Base-by-base conservation (phyloP, 2,888 invertebrate genomes). In the Drosophila histrio region DNA sequence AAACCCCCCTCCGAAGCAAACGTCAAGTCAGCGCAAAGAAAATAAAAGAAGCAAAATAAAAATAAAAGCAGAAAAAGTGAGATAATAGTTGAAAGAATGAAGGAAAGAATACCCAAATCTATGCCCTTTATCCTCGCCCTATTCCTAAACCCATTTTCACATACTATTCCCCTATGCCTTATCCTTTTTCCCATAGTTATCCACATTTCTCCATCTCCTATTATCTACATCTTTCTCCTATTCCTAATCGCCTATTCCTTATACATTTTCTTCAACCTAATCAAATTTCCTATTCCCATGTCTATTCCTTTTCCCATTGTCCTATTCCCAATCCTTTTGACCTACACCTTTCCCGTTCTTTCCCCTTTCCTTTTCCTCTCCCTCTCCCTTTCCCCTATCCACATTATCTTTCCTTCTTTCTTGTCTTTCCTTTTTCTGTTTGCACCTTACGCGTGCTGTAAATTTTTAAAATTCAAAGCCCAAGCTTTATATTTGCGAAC, bases 401-500 rank as follows among this genome's bases (percentile, higher is more conserved):
- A n/a, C 34, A 13, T 34, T 13, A n/a, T 1, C 4, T 11, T 15
- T 2, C 6, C 22, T 50, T 24, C 17, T n/a, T 15, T 24, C 36
- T 36, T 24, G 24, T n/a, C 24, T 22, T 9, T 15, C 7, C 26
- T 28, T 46, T 46, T 19, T n/a, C 28, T 7, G 28, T 46, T 46
- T n/a, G 15, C 26, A 43, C 43, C 28, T 28, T 56, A 9, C 5
- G 41, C n/a, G 24, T 34, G 32, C 32, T 22, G 6, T 4, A 17
- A 24, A 30, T 41, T 36, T 41, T 47, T 58, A 52, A 67, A 68
- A 68, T 68, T 68, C 60, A 54, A 53, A 59, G 59, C 67, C 59
- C 59, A 49, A 68, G 19, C 49, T 59, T 59, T 44, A 3, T 24
- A 26, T 32, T 13, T 47, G 34, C 30, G 34, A 61, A 52, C 41